phyloP scores from a whole-genome alignment of 1,140 invertebrate genomes.

The Neodiprion virginianus region DNA sequence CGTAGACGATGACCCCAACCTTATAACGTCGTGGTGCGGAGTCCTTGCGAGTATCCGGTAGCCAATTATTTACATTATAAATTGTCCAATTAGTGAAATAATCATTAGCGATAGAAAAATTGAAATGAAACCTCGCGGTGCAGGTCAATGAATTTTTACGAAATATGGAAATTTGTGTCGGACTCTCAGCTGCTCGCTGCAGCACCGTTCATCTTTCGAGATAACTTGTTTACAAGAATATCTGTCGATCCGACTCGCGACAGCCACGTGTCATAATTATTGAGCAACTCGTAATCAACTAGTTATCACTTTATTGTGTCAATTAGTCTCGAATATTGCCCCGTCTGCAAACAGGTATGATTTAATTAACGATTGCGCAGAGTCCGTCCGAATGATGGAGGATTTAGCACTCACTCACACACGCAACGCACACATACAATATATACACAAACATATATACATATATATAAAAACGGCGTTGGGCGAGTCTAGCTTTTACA shows the following conservation, averaged over 20 bases:
- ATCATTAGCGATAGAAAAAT: background rate
- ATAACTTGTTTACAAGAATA: background rate
- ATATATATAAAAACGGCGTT: too few relatives aligned
- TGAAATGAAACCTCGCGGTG: background rate
- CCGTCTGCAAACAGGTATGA: too few relatives aligned
- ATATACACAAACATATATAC: too few relatives aligned
- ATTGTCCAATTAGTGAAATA: background rate
- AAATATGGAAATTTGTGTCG: background rate
- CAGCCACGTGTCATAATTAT: background rate
- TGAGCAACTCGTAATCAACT: background rate
- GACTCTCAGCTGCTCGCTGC: background rate
- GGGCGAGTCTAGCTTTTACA: too few relatives aligned
- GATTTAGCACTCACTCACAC: too few relatives aligned
- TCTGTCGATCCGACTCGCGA: too few relatives aligned
- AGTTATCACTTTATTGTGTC: slow-evolving; percentile 1
- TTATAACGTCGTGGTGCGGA: background rate
- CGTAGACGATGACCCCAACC: background rate
- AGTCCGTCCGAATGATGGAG: too few relatives aligned
- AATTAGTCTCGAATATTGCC: background rate
- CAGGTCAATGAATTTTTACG: background rate
- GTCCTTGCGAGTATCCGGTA: background rate
- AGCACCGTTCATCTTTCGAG: background rate
- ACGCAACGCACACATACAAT: too few relatives aligned
- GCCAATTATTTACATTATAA: background rate
- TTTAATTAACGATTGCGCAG: too few relatives aligned